Conservation (phyloP, 1,140 invertebrate species). For the Bombus pascuorum region DNA sequence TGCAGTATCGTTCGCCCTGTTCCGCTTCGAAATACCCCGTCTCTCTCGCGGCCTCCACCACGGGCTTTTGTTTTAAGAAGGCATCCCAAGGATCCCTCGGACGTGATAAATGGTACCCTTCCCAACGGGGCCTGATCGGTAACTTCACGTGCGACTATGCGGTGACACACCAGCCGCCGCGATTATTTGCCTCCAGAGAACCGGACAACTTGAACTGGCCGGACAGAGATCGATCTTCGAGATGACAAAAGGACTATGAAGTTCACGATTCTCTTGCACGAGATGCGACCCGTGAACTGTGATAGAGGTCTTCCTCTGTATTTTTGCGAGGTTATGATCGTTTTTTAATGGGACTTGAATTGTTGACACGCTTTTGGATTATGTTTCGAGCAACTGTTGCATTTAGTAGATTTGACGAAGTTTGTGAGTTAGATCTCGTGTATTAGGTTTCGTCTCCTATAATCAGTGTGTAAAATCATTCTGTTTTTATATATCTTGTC, state of each 20-base stretch:
- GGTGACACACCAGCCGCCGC: slow-evolving; percentile 55
- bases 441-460: no score
- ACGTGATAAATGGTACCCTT: slow-evolving; percentile 79
- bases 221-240: slow-evolving; percentile 38
- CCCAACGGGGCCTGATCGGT: slow-evolving; percentile 56
- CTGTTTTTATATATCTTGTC: no score
- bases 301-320: background rate
- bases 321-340: background rate
- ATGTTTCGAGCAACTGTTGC: background rate
- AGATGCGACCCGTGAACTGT: background rate
- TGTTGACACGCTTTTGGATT: no score
- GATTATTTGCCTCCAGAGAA: slow-evolving; percentile 46
- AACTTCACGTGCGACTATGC: slow-evolving; percentile 53
- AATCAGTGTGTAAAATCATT: no score
- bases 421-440: no score
- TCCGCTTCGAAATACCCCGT: slow-evolving; percentile 60
- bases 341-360: background rate
- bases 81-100: slow-evolving; percentile 70
- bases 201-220: background rate
- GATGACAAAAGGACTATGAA: slow-evolving; percentile 38
- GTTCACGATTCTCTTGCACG: background rate
- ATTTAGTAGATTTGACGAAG: no score
- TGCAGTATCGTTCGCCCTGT: slow-evolving; percentile 43
- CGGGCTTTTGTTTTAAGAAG: slow-evolving; percentile 81
- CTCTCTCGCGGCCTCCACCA: slow-evolving; percentile 62